Conservation (phyloP, 1,140 invertebrate genomes). For the Drosophila pallidifrons region DNA sequence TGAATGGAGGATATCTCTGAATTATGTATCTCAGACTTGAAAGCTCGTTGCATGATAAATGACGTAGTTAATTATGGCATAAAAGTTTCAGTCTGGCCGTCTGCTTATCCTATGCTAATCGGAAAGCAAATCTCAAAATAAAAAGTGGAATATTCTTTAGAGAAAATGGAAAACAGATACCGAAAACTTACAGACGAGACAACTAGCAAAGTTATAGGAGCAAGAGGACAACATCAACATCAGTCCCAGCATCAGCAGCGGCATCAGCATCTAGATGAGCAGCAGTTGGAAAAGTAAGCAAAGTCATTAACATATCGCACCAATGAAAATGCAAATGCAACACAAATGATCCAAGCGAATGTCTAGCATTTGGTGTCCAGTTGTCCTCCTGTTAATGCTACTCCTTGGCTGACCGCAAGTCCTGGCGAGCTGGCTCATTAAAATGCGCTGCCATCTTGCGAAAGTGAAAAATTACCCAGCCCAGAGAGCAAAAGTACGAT, state of each 20-base stretch:
- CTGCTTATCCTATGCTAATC: conserved; percentile 60
- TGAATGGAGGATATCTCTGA: not conserved
- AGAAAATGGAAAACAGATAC: conserved; percentile 20
- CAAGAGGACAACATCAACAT: conserved; percentile 37
- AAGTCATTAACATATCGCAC: conserved; percentile 81
- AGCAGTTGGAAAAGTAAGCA: conserved; percentile 62
- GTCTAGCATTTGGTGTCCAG: conserved; percentile 24
- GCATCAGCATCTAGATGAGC: conserved; percentile 53
- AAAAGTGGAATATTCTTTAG: not conserved
- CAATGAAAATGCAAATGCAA: conserved; percentile 83
- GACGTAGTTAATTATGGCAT: conserved; percentile 53
- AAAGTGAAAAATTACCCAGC: conserved; percentile 80
- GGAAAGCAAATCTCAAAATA: conserved; percentile 41
- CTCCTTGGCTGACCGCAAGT: conserved; percentile 26
- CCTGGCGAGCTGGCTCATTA: conserved; percentile 66
- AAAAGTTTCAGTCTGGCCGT: conserved; percentile 38
- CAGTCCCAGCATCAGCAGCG: not conserved
- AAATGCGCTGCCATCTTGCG: conserved; percentile 82
- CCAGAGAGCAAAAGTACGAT: conserved; percentile 35
- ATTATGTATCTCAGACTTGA: conserved; percentile 9
- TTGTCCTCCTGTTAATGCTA: conserved; percentile 6
- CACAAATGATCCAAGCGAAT: conserved; percentile 58
- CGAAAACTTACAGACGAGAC: conserved; percentile 16
- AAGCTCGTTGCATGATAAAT: conserved; percentile 60
- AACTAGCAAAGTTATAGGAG: conserved; percentile 4